phyloP scores from a whole-genome alignment of 2,888 invertebrate genomes.

The Clistopyga incitator region DNA sequence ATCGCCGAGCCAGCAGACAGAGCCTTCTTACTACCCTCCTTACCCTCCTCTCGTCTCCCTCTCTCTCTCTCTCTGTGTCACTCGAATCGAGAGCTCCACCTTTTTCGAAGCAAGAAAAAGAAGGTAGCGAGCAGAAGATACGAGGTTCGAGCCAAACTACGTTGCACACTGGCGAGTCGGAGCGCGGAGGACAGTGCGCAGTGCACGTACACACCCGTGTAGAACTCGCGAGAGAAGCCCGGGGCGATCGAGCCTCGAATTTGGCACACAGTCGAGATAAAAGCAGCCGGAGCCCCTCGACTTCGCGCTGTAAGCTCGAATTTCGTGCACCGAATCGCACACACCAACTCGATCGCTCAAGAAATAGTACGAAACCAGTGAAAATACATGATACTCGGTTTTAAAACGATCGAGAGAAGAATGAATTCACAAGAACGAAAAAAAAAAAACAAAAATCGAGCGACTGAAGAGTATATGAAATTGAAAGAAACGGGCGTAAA shows the following conservation, averaged over 20 bases:
- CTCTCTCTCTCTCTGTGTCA: conserved; percentile 4
- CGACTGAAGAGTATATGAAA: neutral
- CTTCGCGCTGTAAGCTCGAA: conserved; percentile 14
- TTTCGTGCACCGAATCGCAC: conserved; percentile 18
- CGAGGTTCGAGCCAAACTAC: conserved; percentile 20
- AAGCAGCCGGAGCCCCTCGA: conserved; percentile 16
- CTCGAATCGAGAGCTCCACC: conserved; percentile 31
- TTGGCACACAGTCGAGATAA: conserved; percentile 28
- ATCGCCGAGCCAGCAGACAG: conserved; percentile 31
- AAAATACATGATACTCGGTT: conserved; percentile 5
- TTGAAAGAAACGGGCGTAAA: neutral
- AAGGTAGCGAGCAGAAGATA: conserved; percentile 4
- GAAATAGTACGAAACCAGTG: neutral
- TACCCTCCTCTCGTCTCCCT: no score
- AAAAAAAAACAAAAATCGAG: no score
- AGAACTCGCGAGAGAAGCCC: neutral
- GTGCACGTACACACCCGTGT: neutral
- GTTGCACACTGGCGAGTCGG: conserved; percentile 1
- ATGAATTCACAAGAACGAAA: neutral
- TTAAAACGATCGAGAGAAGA: neutral
- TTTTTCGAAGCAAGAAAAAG: conserved; percentile 10
- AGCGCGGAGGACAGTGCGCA: neutral
- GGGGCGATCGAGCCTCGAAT: conserved; percentile 27
- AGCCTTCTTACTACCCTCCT: conserved; percentile 1
- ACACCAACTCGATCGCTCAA: conserved; percentile 22